phyloP scores from a whole-genome alignment of 2,113 vertebrate genomes.

The Typhlomys cinereus region DNA sequence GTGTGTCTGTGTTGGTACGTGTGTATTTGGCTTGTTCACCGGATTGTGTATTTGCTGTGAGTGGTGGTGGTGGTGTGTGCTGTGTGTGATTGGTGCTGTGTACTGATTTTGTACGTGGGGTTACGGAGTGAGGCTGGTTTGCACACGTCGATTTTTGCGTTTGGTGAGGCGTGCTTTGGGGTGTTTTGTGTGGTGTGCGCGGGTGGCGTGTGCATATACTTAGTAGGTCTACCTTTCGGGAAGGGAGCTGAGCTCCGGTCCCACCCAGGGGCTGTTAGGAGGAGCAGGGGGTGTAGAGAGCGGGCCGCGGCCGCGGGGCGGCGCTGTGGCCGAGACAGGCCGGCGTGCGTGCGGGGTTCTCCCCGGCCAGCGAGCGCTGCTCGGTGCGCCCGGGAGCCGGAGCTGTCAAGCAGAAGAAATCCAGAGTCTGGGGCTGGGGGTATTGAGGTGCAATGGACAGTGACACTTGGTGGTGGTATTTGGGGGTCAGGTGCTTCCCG shows the following conservation, averaged over 20 bases:
- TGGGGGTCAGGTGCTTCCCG: constrained; percentile 22
- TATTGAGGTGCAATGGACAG: not conserved
- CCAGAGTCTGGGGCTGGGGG: not conserved
- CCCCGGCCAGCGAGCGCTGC: accelerated
- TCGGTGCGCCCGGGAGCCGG: not conserved
- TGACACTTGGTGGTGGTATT: not conserved
- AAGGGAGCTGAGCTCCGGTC: not conserved
- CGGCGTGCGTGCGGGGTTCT: accelerated
- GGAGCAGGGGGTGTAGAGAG: not conserved
- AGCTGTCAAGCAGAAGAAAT: not conserved
- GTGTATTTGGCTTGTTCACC: no score
- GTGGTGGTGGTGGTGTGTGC: no score
- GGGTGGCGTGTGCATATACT: not conserved
- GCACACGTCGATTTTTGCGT: not conserved
- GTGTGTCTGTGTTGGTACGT: not conserved
- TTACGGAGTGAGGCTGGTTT: no score
- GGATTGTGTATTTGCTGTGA: not conserved
- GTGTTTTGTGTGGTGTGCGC: not conserved
- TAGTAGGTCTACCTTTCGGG: not conserved
- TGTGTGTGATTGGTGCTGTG: not conserved
- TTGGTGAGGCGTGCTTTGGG: not conserved
- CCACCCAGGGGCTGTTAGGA: no score
- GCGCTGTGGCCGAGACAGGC: constrained; percentile 53
- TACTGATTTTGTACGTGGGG: not conserved
- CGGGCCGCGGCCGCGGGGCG: constrained; percentile 51